Evolutionary conservation across 1,140 invertebrate genomes (phyloP).

Genomic region (Medauroidea extradentata): DNA sequence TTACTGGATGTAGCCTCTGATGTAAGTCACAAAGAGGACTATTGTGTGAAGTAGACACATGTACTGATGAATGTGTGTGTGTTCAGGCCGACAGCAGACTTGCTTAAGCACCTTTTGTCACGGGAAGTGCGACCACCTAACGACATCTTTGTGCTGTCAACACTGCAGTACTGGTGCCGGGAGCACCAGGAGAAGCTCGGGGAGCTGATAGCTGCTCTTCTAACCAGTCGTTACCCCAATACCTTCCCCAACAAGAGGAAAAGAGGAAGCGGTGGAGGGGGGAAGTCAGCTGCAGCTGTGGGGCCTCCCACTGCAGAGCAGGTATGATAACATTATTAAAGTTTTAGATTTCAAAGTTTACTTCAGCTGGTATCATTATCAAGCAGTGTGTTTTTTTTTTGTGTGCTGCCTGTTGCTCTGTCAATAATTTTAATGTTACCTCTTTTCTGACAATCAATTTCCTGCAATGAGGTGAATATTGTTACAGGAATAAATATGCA

Average conservation of each 20-base stretch:
- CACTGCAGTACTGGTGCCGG: slow-evolving; percentile 88
- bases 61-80: no score
- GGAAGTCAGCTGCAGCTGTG: not conserved
- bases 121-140: slow-evolving; percentile 64
- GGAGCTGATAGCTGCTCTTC: slow-evolving; percentile 71
- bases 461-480: no score
- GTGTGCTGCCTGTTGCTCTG: no score
- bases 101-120: slow-evolving; percentile 77
- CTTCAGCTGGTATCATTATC: not conserved
- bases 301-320: slow-evolving; percentile 51
- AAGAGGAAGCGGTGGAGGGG: slow-evolving; percentile 46
- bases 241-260: slow-evolving; percentile 89
- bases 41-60: no score
- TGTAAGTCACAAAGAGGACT: no score
- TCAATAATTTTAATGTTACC: no score
- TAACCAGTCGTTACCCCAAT: slow-evolving; percentile 73
- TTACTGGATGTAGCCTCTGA: no score
- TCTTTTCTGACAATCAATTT: no score
- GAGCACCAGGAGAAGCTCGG: slow-evolving; percentile 85
- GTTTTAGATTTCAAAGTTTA: not conserved
- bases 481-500: no score
- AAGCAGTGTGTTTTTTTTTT: no score
- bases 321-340: slow-evolving; percentile 31
- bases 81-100: slow-evolving; percentile 71
- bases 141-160: slow-evolving; percentile 81